Base-by-base conservation (phyloP, 1,140 invertebrate species). In the Metopolophium dirhodum region DNA sequence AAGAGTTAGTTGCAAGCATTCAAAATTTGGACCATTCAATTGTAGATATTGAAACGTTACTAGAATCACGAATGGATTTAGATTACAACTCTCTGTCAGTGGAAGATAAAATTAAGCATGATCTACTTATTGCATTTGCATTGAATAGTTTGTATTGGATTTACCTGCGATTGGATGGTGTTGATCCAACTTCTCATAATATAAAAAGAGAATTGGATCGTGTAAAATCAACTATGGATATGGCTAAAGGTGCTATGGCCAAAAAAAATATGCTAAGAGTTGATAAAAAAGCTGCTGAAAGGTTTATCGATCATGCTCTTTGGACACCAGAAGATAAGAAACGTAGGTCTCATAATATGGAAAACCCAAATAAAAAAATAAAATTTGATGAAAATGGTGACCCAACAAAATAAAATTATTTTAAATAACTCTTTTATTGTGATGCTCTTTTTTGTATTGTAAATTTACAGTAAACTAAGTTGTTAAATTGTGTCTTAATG, bases 121-220 rank as follows among this genome's bases (percentile, higher is more conserved):
- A 97, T 95, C 94, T 97, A 91, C 96, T 96, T 94, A 94, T 96
- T 23, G 95, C 95, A 0, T 96, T 96, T 94, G 95, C 96, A 8
- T 94, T 96, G 37, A 96, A 96, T 95, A 96, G 96, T 1, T 94
- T 96, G 30, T 96, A 96, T 94, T 97, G 96, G 96, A 95, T 96
- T 91, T 95, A 96, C 94, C 94, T 96, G 88, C 95, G 96, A 91
- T 95, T 96, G 61, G 95, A 96, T 94, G 96, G 96, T 14, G 94
- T 96, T 92, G 96, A 97, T 95, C 94, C 94, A 47, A 91, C 87
- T n/a, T 87, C 94, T 83, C 93, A 94, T 49, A 91, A 90, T 83
- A 94, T 95, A 23, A 94, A 95, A 93, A 83, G 91, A 82, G 96
- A 97, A 94, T 94, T 97, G 0, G 94, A 95, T 61, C 95, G 96